Base-by-base conservation (phyloP, 2,797 vertebrate genomes). In the Smutsia gigantea region DNA sequence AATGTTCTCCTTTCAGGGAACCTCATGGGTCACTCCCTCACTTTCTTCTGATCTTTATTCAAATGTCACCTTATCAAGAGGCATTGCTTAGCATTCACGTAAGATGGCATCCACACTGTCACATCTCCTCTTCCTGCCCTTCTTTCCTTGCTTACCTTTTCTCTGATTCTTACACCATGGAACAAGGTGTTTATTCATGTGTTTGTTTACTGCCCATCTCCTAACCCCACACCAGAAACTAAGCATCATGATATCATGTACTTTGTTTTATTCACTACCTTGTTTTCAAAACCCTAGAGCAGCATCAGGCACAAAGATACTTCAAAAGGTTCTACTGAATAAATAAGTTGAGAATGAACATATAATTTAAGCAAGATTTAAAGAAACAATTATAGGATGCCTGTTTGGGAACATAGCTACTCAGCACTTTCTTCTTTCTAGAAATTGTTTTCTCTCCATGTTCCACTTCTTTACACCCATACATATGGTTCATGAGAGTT, bases 1-100 rank as follows among this genome's bases (percentile, higher is more conserved):
- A 66, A 88, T 59, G 13, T 46, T 81, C 55, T 46, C 37, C 18
- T 34, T 95, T 83, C 90, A 72, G 27, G 34, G 7, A 71, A 3
- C 1, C 15, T 34, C 13, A 1, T 8, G 2, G 3, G 14, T n/a
- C 71, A 9, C 5, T 27, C 25, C 18, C 9, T 71, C 3, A 25
- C 14, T 84, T 68, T 18, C 17, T 90, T 57, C 81, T 75, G 53
- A 13, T 27, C 51, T 84, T 68, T 84, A 39, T 51, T 84, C 46
- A 57, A 37, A 25, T 21, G 29, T 68, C 25, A 29, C 19, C 27
- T 34, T 25, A 49, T 87, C 17, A 46, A 29, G 11, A 92, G 27
- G 5, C 7, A 84, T 89, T 94, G 31, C 3, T 81, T 12, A 34
- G 31, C 31, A 29, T 3, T 3, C 34, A 27, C 4, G 23, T 21